Conservation (phyloP, 2,888 invertebrate species). For the Drosophila maculinotata region DNA sequence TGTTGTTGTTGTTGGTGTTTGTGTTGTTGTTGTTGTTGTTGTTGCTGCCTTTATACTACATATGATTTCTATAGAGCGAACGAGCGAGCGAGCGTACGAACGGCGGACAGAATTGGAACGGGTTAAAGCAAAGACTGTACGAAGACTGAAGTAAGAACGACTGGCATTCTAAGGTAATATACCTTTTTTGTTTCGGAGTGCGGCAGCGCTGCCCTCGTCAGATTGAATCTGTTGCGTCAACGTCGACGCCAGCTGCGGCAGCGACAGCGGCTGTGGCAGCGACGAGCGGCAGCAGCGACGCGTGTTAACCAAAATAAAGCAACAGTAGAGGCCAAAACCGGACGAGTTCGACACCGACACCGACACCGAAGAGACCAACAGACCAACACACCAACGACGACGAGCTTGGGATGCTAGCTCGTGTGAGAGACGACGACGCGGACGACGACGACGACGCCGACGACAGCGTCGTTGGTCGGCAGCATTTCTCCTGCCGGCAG, state of each 20-base stretch:
- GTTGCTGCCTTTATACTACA: conserved; percentile 58
- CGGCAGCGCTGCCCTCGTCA: conserved; percentile 57
- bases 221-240: conserved; percentile 70
- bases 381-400: conserved; percentile 25
- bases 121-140: conserved; percentile 86
- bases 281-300: conserved; percentile 50
- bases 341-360: conserved; percentile 65
- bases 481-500: conserved; percentile 71
- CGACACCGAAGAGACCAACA: conserved; percentile 44
- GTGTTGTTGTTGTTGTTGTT: conserved; percentile 46
- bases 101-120: conserved; percentile 86
- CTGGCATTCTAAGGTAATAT: conserved; percentile 85
- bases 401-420: conserved; percentile 52
- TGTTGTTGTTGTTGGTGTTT: conserved; percentile 38
- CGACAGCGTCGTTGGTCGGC: conserved; percentile 37
- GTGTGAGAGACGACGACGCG: conserved; percentile 47
- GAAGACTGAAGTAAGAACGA: conserved; percentile 86
- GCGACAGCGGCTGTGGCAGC: conserved; percentile 10
- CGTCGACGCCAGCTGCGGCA: conserved; percentile 29
- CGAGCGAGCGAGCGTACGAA: conserved; percentile 82
- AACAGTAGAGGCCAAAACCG: conserved; percentile 73
- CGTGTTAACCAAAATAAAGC: conserved; percentile 79
- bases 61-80: conserved; percentile 82
- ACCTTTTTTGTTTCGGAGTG: conserved; percentile 85
- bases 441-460: conserved; percentile 21